Base-by-base conservation (phyloP, 2,888 invertebrate species). In the Ormyrus thymus region DNA sequence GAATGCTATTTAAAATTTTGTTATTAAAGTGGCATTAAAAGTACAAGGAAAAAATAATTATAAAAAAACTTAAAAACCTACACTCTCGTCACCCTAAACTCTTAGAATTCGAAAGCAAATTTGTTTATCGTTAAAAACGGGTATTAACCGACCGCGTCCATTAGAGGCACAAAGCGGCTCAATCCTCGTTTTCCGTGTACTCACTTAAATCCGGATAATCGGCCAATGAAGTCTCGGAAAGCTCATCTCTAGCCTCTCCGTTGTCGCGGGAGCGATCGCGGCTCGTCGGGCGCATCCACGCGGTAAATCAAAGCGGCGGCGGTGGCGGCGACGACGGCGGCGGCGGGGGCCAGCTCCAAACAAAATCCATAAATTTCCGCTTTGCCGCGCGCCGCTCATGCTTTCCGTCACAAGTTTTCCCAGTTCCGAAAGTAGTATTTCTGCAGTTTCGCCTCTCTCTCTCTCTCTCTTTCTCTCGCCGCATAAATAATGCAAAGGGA, bases 331-430 rank as follows among this genome's bases (percentile, higher is more conserved):
- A 62, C 65, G 13, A 58, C 64, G 50, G 74, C 70, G 79, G 62
- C 72, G 69, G 29, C 76, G 73, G 83, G 82, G 84, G 84, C 85
- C 53, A 59, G 85, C 84, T 83, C 86, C 86, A 87, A 89, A 89
- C 88, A 88, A 89, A 89, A 88, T 89, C 88, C 88, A 89, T 89
- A 89, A 89, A 88, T 89, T 88, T 87, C 86, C 87, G 86, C 86
- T 85, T 85, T 85, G 84, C 85, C 84, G 86, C 86, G 86, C 85
- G 85, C 56, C 76, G 55, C 51, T 29, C 51, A 86, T 85, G 87
- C 87, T 87, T 88, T 87, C 88, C 87, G 88, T 88, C 89, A 87
- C 84, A 88, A 89, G 87, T 89, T 89, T 87, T 84, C 85, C 82
- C 86, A 89, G 86, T 88, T 88, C 85, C 86, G 85, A 89, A 89